Conservation (phyloP, 2,113 vertebrate genomes). For the Phrynosoma platyrhinos region DNA sequence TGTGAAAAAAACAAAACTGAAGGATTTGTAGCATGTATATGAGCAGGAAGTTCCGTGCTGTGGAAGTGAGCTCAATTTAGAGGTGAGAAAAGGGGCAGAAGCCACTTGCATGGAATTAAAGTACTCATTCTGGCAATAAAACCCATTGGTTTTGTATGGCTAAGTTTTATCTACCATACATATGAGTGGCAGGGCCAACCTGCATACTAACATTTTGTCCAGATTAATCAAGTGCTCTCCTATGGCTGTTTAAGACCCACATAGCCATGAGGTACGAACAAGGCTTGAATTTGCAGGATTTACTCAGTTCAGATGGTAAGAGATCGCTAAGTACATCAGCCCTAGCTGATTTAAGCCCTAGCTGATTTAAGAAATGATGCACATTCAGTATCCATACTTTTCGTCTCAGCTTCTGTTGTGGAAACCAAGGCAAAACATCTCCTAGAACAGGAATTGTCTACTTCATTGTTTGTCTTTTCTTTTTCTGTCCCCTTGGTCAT, state of each 20-base stretch:
- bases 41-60: too few relatives aligned
- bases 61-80: too few relatives aligned
- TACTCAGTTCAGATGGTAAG: neutral
- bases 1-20: too few relatives aligned
- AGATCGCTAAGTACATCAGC: neutral
- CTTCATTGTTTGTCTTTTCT: slow-evolving; percentile 60
- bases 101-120: too few relatives aligned
- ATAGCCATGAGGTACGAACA: neutral
- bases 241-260: neutral
- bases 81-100: too few relatives aligned
- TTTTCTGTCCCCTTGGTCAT: slow-evolving; percentile 50
- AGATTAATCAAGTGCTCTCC: neutral
- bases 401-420: slow-evolving; percentile 43
- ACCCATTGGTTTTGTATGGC: too few relatives aligned
- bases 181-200: too few relatives aligned
- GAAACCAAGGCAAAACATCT: slow-evolving; percentile 51
- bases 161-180: too few relatives aligned
- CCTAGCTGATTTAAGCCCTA: neutral
- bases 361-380: slow-evolving; percentile 21
- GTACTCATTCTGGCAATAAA: too few relatives aligned
- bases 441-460: slow-evolving; percentile 26
- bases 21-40: too few relatives aligned
- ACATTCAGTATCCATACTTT: slow-evolving; percentile 20
- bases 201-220: too few relatives aligned
- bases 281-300: neutral